These are phyloP conservation scores for Lepidocolaptes lacrymiger DNA, from an alignment of 2,797 vertebrate genomes.

Conservation along the genomic window DNA sequence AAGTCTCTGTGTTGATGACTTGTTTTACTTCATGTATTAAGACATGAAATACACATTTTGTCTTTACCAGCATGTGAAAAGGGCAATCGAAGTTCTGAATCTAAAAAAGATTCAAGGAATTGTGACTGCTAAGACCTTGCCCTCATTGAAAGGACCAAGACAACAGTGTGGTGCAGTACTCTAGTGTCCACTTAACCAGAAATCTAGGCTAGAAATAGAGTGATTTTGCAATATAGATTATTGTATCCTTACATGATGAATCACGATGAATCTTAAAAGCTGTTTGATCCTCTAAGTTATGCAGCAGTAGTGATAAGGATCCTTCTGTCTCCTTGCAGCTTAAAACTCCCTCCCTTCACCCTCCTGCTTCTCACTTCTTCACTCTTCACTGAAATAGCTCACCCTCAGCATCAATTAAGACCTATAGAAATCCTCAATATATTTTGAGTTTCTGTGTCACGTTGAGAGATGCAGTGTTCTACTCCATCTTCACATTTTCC, in stretches of 20 bases:
- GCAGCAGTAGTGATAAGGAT: not conserved
- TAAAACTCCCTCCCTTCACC: not conserved
- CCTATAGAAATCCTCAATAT: not conserved
- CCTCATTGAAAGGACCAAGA: not conserved
- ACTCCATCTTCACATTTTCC: not conserved
- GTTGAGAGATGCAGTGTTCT: not conserved
- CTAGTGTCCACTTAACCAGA: not conserved
- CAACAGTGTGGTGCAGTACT: not conserved
- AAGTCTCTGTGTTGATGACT: not conserved
- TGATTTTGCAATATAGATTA: not conserved
- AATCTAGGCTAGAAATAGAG: not conserved
- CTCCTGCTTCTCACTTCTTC: fast-evolving
- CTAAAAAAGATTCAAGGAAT: not conserved
- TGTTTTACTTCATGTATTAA: not conserved
- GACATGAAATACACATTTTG: not conserved
- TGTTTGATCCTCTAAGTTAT: not conserved
- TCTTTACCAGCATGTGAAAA: not conserved
- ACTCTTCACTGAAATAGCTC: not conserved
- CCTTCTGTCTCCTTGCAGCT: not conserved
- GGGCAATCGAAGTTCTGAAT: not conserved
- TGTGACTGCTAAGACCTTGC: not conserved
- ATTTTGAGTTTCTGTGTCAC: not conserved
- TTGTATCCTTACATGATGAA: not conserved
- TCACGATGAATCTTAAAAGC: not conserved
- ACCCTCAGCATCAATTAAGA: not conserved